Base-by-base conservation (phyloP, 2,888 invertebrate genomes). In the Subacronicta megacephala region DNA sequence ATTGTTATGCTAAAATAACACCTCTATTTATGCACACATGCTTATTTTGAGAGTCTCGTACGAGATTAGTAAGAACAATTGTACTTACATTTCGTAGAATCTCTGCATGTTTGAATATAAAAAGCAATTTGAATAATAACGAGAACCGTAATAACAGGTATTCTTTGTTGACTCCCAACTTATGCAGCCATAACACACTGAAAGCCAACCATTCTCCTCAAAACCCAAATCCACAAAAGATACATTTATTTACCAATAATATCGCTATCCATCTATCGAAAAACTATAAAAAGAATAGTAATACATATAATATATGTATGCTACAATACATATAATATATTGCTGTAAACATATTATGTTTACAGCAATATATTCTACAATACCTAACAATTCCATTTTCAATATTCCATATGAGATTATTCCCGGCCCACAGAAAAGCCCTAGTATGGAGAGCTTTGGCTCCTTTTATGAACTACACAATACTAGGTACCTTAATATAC, bases 361-460 rank as follows among this genome's bases (percentile, higher is more conserved):
- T n/a, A n/a, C n/a, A n/a, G n/a, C n/a, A n/a, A n/a, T n/a, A n/a
- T n/a, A n/a, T 31, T 35, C 52, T 55, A 65, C 63, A 68, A 68
- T 75, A 50, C 62, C 61, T 47, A 52, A 50, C 50, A 56, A 75
- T 72, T 75, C 58, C 55, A 68, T 60, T 72, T 64, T 72, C 75
- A 60, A 73, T 73, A 71, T 63, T 61, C 51, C 51, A 37, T 61
- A 60, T 45, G 58, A 55, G 43, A 72, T 58, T 75, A 68, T 64
- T 53, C 44, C 18, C 17, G 29, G 13, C 18, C 20, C 17, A 52
- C 43, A 41, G 40, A 49, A 40, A 41, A 46, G 54, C 57, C 37
- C 15, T 42, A 20, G 20, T 41, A n/a, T n/a, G n/a, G n/a, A 12
- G 5, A 1, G 38, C 41, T 43, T 43, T 26, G 29, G 41, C 53